Evolutionary conservation across 2,797 vertebrate genomes (phyloP), one percentile per base, ranked within the genome.

Genomic region (Phaenicophaeus curvirostris): DNA sequence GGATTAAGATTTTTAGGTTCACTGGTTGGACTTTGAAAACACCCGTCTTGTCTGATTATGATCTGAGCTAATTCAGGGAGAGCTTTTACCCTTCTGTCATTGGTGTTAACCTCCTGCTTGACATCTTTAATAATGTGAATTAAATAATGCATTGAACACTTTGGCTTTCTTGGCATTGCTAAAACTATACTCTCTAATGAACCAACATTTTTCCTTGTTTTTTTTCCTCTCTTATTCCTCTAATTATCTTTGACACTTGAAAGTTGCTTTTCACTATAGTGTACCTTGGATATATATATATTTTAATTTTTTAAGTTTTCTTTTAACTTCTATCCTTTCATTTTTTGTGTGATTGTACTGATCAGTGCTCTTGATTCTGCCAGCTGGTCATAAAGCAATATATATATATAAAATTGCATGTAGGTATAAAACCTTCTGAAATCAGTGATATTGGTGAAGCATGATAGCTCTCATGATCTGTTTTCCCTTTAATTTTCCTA

Each of bases 101-200:
- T 48, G 54, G 1, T 51, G 25, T 31, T 57, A 61, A 55, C 37
- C 39, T 27, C 46, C 33, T 85, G 41, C 75, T 57, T 54, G 73
- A 80, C 73, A 86, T 31, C 65, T 74, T 67, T 88, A 74, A 77
- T 67, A 12, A 59, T 20, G 24, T 48, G 76, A 93, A 91, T 78
- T 85, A 76, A 92, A 71, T 35, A 46, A 88, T 11, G 30, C 8
- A 39, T 11, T 57, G 23, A 50, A 27, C 7, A 5, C 17, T 42
- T 61, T 24, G 46, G 39, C 27, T 14, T 15, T 20, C 57, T 68
- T 37, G 44, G 39, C 8, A 1, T 30, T 73, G 59, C 72, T 28
- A 37, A 89, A 69, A 46, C 37, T 14, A 37, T 61, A 35, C 11
- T 50, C 48, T 51, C 15, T 42, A 51, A 68, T 19, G 33, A 79